These are phyloP conservation scores for Panurus biarmicus DNA, from an alignment of 2,113 vertebrate species.

Conservation along the genomic window DNA sequence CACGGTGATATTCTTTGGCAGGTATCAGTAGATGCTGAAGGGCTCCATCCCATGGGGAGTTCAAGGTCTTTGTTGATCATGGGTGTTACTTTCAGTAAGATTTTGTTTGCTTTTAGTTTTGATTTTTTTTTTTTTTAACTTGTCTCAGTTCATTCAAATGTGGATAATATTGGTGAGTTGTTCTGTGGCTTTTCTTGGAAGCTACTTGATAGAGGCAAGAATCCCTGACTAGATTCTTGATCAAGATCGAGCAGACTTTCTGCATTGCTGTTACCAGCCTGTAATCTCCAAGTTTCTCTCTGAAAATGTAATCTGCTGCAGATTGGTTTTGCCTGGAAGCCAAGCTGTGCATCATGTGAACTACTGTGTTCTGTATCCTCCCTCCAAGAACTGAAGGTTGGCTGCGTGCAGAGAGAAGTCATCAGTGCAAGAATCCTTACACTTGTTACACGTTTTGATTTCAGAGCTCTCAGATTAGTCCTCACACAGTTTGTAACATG, in stretches of 20 bases:
- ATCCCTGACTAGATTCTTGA: background rate
- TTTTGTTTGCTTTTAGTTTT: background rate
- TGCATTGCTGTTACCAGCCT: background rate
- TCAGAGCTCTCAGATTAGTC: background rate
- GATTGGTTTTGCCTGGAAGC: background rate
- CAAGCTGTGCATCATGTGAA: background rate
- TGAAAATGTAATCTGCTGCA: background rate
- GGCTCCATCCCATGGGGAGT: background rate
- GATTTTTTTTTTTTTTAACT: background rate
- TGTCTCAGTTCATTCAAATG: accelerated
- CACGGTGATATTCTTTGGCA: background rate
- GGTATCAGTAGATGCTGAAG: background rate
- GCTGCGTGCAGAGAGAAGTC: background rate
- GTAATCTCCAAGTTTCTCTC: background rate
- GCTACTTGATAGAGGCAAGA: background rate
- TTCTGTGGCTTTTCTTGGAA: background rate
- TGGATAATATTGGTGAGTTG: background rate
- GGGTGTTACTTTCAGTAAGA: background rate
- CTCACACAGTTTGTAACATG: background rate
- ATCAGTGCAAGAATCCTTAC: background rate
- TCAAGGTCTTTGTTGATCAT: background rate
- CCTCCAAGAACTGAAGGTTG: background rate
- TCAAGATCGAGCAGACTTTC: background rate
- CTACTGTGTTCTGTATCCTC: background rate
- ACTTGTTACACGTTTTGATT: background rate